Evolutionary conservation across 2,888 invertebrate species (phyloP), one percentile per base, ranked within the genome.

Genomic region (Phasia obesa): DNA sequence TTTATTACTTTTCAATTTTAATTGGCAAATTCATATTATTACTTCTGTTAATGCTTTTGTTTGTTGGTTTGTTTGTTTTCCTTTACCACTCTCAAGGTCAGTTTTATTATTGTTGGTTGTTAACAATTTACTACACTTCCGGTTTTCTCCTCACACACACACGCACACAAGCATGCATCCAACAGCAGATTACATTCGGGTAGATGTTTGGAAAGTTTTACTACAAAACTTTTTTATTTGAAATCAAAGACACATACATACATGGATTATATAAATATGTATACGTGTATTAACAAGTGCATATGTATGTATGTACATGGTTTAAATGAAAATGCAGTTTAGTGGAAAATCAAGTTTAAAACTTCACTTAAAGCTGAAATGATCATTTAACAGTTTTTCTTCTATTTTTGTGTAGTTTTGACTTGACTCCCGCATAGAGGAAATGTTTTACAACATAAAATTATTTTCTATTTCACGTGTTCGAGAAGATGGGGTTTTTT

Each of bases 301-400:
- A 47, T 15, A 25, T 13, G 15, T 2, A 3, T 25, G 1, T 47
- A 35, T 7, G 9, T 31, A 55, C 13, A 19, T 15, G 17, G 31
- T 59, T 80, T 38, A 53, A 60, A 71, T 49, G 64, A 49, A 65
- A 71, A 78, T 78, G 71, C 73, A 59, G 67, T 67, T 67, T 79
- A 75, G 75, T 83, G 79, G 79, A 83, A 83, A 79, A 71, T 79
- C 83, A 83, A 83, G 83, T 83, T 83, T 83, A 79, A 65, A 74
- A 71, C 65, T 67, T 71, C 55, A 51, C 71, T 80, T 76, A 77
- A 73, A 67, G 80, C 64, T 77, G 47, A 77, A 73, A 17, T 65
- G 67, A 77, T 81, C 59, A 74, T 35, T 47, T 57, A n/a, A n/a
- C n/a, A n/a, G n/a, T n/a, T n/a, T n/a, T n/a, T n/a, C n/a, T n/a